Evolutionary conservation across 1,140 invertebrate species (phyloP).

Genomic region (Papilio polyxenes): DNA sequence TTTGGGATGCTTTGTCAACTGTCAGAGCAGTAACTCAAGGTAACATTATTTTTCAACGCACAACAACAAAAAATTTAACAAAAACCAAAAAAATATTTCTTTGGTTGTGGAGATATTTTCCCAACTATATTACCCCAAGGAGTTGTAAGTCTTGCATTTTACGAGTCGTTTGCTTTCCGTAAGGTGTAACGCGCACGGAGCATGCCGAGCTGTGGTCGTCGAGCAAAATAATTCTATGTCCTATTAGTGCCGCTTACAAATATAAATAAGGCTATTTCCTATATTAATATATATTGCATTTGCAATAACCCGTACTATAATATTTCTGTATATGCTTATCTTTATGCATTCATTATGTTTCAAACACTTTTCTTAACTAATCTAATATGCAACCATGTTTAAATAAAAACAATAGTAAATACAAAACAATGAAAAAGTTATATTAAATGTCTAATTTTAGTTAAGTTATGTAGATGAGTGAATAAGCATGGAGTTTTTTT

Average conservation of each 20-base stretch:
- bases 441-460: too few species aligned
- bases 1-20: too few species aligned
- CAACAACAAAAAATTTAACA: too few species aligned
- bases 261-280: slow-evolving; percentile 31
- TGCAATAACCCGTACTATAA: slow-evolving; percentile 10
- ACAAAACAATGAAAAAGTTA: too few species aligned
- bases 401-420: not conserved
- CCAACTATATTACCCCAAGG: slow-evolving; percentile 16
- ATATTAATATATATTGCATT: slow-evolving; percentile 24
- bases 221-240: slow-evolving; percentile 36
- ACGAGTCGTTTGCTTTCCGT: slow-evolving; percentile 6
- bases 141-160: slow-evolving; percentile 7
- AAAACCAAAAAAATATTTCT: too few species aligned
- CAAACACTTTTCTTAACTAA: too few species aligned
- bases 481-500: too few species aligned
- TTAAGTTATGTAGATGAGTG: too few species aligned
- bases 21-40: too few species aligned
- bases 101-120: not conserved
- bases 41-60: too few species aligned
- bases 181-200: not conserved
- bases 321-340: not conserved
- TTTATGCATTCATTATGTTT: not conserved
- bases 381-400: not conserved
- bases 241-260: slow-evolving; percentile 34
- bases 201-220: slow-evolving; percentile 4